Conservation (phyloP, 1,140 invertebrate genomes). For the Reticulitermes speratus region DNA sequence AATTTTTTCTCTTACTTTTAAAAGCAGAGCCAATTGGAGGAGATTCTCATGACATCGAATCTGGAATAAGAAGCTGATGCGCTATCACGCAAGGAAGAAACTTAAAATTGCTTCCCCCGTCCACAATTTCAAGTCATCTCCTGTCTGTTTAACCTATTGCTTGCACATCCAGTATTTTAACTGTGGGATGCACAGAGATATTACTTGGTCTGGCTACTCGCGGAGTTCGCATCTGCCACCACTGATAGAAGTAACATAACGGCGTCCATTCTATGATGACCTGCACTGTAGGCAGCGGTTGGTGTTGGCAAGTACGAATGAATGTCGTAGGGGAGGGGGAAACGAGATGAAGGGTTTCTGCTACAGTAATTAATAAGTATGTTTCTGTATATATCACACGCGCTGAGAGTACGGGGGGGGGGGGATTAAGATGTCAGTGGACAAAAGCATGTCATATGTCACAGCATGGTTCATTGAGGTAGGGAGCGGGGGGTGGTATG, state of each 20-base stretch:
- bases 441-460: constrained; percentile 10
- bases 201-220: not conserved
- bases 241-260: not conserved
- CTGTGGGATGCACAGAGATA: not conserved
- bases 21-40: too few species aligned
- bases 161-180: not conserved
- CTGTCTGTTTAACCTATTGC: not conserved
- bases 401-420: not conserved
- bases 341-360: not conserved
- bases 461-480: not conserved
- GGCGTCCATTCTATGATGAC: not conserved
- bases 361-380: constrained; percentile 10
- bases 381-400: not conserved
- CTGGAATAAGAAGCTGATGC: not conserved
- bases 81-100: not conserved
- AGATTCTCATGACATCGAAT: not conserved
- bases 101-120: too few species aligned
- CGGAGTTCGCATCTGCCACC: not conserved
- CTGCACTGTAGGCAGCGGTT: not conserved
- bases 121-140: not conserved
- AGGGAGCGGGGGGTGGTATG: not conserved
- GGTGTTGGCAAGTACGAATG: not conserved
- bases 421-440: constrained; percentile 2
- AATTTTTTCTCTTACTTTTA: too few species aligned
- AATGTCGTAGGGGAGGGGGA: not conserved